phyloP scores from a whole-genome alignment of 2,113 vertebrate genomes.

The Pluvialis apricaria region DNA sequence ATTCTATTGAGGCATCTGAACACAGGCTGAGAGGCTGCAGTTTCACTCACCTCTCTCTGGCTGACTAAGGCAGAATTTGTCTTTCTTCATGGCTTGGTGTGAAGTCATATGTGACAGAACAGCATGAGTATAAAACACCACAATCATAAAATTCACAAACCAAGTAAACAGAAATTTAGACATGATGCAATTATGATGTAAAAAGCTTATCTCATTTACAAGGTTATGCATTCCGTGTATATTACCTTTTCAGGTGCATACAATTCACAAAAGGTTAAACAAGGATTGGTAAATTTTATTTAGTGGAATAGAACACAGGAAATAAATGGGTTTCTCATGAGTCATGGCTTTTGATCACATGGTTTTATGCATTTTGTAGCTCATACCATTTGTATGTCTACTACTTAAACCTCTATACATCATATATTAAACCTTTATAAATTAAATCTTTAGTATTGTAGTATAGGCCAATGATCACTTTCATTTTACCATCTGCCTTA shows the following conservation, averaged over 20 bases:
- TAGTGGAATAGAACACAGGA: not conserved
- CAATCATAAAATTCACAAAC: not conserved
- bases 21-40: not conserved
- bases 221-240: not conserved
- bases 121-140: not conserved
- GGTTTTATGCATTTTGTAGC: not conserved
- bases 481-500: not conserved
- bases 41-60: not conserved
- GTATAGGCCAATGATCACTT: not conserved
- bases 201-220: not conserved
- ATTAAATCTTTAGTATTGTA: not conserved
- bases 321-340: not conserved
- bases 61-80: not conserved
- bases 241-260: not conserved
- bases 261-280: not conserved
- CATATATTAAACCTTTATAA: not conserved
- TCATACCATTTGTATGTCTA: not conserved
- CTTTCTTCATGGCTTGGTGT: not conserved
- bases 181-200: not conserved
- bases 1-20: not conserved
- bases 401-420: not conserved
- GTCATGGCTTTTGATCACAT: not conserved
- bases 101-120: not conserved
- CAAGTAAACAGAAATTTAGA: not conserved
- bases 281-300: not conserved